Evolutionary conservation across 2,113 vertebrate genomes (phyloP), one percentile per base, ranked within the genome.

Genomic region (Macaca mulatta): DNA sequence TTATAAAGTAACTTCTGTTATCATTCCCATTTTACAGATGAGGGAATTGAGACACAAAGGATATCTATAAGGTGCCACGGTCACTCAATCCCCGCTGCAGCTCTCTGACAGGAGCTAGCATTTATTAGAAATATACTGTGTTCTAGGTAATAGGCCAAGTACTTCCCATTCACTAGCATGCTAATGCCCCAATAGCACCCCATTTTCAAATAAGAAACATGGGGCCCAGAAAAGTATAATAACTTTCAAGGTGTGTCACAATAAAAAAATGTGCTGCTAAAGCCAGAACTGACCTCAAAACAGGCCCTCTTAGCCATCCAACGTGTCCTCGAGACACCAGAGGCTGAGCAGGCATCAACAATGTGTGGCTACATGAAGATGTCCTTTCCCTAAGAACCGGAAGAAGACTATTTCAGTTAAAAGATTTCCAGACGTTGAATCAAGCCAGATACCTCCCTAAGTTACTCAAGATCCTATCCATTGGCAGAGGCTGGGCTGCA

Each of bases 131-230:
- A 14, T 45, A 61, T 12, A 1, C 2, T 32, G 3, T 11, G 25
- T 79, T 57, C 45, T 43, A 55, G 18, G 43, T 18, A 40, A 5
- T 5, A 40, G 32, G 40, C 50, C 8, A 59, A 40, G 38, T 12
- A 32, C 23, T 61, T 61, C 38, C 6, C 22, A 32, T 40, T 43
- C 48, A 40, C 22, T 40, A 16, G n/a, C 5, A 5, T 6, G 23
- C 2, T 0, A n/a, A 18, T 40, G 22, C 6, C 10, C 55, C 20
- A 48, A 13, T 0, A 43, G 55, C 30, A 75, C 27, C 25, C 23
- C 23, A 8, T 45, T 30, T 45, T n/a, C 57, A 94, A 55, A 84
- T 20, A 40, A 90, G n/a, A 12, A 92, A 23, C 18, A 30, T 7
- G 2, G 8, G 64, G 13, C 12, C 69, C 61, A 79, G 43, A 70